Conservation (phyloP, 2,797 vertebrate genomes). For the Oceanodroma leucorhoa region DNA sequence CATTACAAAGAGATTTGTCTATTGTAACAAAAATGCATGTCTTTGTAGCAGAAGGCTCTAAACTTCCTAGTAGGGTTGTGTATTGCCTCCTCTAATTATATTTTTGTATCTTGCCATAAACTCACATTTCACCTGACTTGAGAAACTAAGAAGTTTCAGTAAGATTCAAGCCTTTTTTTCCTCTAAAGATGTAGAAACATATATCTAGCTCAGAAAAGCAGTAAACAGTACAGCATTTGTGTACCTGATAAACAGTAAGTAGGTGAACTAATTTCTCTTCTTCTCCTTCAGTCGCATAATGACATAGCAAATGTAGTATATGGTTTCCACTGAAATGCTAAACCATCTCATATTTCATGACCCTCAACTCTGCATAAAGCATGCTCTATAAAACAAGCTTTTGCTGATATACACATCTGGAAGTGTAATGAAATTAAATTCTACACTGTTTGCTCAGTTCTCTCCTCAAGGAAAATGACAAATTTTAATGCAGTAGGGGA, state of each 20-base stretch:
- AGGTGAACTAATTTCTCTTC: neutral
- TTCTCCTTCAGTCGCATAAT: neutral
- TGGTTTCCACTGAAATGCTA: neutral
- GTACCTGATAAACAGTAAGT: neutral
- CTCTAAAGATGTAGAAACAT: neutral
- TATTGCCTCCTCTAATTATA: neutral
- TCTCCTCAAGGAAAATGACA: neutral
- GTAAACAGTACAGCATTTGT: neutral
- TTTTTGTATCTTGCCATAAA: neutral
- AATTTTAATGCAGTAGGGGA: neutral
- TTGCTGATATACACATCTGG: slow-evolving; percentile 7
- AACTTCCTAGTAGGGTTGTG: neutral
- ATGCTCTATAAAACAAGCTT: neutral
- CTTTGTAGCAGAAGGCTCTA: neutral
- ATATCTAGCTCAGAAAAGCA: neutral
- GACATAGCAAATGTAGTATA: neutral
- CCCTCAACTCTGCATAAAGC: neutral
- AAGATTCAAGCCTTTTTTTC: neutral
- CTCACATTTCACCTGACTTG: neutral
- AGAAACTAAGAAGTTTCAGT: neutral
- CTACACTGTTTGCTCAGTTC: neutral
- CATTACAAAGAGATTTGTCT: neutral
- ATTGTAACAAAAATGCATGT: neutral
- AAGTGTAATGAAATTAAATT: slow-evolving; percentile 21
- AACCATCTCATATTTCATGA: neutral